Percentiles rank a stretch among this genome's conserved stretches.
Evolutionary conservation across 2,888 invertebrate genomes (phyloP).

Genomic region (Taphrorychus bicolor): DNA sequence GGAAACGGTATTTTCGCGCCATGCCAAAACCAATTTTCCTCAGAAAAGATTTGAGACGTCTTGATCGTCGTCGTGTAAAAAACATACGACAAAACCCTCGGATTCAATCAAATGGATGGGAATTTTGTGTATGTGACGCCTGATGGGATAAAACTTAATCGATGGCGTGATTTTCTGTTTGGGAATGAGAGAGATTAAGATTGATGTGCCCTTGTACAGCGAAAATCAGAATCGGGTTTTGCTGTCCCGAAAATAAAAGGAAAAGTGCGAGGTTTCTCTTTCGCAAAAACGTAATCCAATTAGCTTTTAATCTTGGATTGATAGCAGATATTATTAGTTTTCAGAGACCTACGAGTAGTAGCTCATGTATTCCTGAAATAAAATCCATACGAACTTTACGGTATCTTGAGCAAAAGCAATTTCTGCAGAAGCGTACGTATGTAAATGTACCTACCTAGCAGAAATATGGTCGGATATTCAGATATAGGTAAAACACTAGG

Average conservation of each 20-base stretch:
- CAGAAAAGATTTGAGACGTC: background rate
- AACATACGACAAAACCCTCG: background rate
- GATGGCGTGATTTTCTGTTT: background rate
- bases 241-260: too few relatives aligned
- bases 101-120: background rate
- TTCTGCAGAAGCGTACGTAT: background rate
- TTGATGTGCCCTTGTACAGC: background rate
- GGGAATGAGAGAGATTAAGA: background rate
- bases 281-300: too few relatives aligned
- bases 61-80: background rate
- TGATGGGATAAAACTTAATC: background rate
- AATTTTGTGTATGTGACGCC: background rate
- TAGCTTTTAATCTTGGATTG: too few relatives aligned
- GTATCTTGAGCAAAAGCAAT: background rate
- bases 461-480: background rate
- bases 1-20: background rate
- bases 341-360: too few relatives aligned
- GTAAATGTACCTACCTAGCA: background rate
- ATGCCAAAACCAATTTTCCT: background rate
- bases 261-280: too few relatives aligned
- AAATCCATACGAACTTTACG: too few relatives aligned
- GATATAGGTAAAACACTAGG: background rate
- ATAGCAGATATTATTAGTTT: too few relatives aligned
- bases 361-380: too few relatives aligned
- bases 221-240: background rate